Conservation (phyloP, 2,797 vertebrate genomes). For the Coilia nasus region DNA sequence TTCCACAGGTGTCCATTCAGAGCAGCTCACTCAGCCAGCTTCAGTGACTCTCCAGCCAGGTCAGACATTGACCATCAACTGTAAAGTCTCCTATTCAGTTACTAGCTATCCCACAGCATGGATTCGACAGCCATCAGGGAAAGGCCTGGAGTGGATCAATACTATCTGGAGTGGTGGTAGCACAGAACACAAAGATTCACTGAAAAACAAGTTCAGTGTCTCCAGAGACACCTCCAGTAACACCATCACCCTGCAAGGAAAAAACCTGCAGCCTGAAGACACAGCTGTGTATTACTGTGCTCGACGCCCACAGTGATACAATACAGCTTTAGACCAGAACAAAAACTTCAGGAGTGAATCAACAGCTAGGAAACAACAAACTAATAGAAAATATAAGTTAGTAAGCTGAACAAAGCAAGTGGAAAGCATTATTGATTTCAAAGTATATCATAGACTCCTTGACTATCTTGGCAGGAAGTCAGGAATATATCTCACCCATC, state of each 20-base stretch:
- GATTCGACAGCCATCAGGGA: slow-evolving; percentile 42
- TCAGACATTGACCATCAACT: slow-evolving; percentile 17
- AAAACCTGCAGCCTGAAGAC: slow-evolving; percentile 33
- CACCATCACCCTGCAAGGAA: slow-evolving; percentile 42
- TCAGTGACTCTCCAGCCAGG: neutral
- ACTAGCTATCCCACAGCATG: neutral
- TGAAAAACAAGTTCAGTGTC: slow-evolving; percentile 40
- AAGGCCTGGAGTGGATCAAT: slow-evolving; percentile 33
- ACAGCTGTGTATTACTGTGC: slow-evolving; percentile 44
- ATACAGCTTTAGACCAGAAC: neutral
- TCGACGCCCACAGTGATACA: rapidly evolving
- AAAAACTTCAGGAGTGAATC: neutral
- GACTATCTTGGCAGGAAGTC: too few species aligned
- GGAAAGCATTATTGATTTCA: too few species aligned
- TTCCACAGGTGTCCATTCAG: neutral
- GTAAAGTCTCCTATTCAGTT: slow-evolving; percentile 26
- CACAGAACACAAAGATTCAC: slow-evolving; percentile 28
- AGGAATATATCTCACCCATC: too few species aligned
- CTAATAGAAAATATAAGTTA: too few species aligned
- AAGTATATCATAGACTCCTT: too few species aligned
- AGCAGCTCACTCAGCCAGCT: neutral
- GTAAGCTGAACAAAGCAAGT: too few species aligned
- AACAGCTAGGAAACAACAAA: too few species aligned
- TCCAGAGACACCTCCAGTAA: slow-evolving; percentile 39
- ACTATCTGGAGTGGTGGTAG: neutral